Evolutionary conservation across 2,797 vertebrate species (phyloP), one percentile per base, ranked within the genome.

Genomic region (Xiphophorus birchmanni): DNA sequence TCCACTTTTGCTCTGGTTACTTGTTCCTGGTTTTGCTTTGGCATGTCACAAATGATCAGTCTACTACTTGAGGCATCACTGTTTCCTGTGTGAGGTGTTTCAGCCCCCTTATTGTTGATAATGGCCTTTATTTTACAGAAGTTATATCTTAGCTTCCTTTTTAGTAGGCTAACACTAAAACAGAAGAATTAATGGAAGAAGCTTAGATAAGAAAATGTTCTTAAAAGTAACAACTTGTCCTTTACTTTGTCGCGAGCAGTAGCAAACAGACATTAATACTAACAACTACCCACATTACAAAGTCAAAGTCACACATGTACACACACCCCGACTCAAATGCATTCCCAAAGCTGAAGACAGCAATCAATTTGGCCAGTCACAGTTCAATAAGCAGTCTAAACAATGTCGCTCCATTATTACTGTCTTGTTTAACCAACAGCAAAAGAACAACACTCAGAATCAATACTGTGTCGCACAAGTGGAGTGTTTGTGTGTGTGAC

Each of bases 401-500:
- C 90, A 93, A 90, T 87, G 90, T 87, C 90, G 90, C 89, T 91
- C 90, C 88, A 93, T 95, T 94, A 94, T 93, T 93, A 92, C 90
- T 88, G 91, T 93, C 92, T 92, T 93, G 93, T 94, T 94, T 94
- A 95, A 94, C 88, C 86, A 93, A 91, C 90, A 90, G 89, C 87
- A 86, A 79, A 87, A 85, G 89, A 90, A 88, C 90, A 90, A 88
- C 91, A 91, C 84, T 73, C 44, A 81, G 75, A 90, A 93, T 95
- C 93, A 93, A 95, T 95, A 89, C 52, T 52, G 50, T 80, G 74
- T 83, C 85, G 87, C 75, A 56, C 82, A 58, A 87, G 82, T 1
- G 65, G 74, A 8, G 77, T 76, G 74, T 29, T 74, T 58, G 76
- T 87, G 75, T 87, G 75, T 78, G 17, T 54, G 77, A 79, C 69